Base-by-base conservation (phyloP, 2,113 vertebrate species). In the Steatornis caripensis region DNA sequence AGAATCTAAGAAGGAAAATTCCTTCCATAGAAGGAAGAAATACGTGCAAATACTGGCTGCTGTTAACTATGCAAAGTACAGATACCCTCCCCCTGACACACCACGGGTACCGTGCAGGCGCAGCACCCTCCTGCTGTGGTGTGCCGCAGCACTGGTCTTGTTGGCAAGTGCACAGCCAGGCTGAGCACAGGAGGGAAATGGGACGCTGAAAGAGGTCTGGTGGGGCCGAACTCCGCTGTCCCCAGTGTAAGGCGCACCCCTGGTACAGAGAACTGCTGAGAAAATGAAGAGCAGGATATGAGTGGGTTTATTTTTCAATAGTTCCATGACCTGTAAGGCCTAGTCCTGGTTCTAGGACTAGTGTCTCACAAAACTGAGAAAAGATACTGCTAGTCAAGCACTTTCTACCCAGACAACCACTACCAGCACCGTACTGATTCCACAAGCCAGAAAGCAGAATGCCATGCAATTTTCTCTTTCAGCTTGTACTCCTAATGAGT, bases 51-150 rank as follows among this genome's bases (percentile, higher is more conserved):
- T 36, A 66, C 32, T 27, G 10, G 36, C 64, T 71, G 83, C 39
- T 61, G 22, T 29, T 48, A 46, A 46, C 82, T 37, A 6, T 4
- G 36, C 23, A 37, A 68, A 45, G 51, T 53, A 66, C 9, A 34
- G 30, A 36, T 24, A 61, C 13, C 21, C 22, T 20, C 34, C 32
- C 22, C 36, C 17, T 11, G 30, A 15, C 39, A 68, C 46, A n/a
- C 15, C 10, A 34, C 0, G 0, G 32, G 58, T 51, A 12, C 69
- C 1, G 0, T 34, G 26, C 45, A 76, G 43, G 29, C 0, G 0
- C 49, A 53, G 80, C 45, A 60, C 39, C 15, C 37, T 29, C 11
- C 62, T 30, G 39, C 26, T 53, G 37, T 29, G 46, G 12, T 18
- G 30, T 22, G 48, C 32, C 5, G 1, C 0, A 0, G 41, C 57